These are phyloP conservation scores for Beroe ovata DNA, from an alignment of 37 sponge, comb jelly and placozoan genomes.

Conservation along the genomic window DNA sequence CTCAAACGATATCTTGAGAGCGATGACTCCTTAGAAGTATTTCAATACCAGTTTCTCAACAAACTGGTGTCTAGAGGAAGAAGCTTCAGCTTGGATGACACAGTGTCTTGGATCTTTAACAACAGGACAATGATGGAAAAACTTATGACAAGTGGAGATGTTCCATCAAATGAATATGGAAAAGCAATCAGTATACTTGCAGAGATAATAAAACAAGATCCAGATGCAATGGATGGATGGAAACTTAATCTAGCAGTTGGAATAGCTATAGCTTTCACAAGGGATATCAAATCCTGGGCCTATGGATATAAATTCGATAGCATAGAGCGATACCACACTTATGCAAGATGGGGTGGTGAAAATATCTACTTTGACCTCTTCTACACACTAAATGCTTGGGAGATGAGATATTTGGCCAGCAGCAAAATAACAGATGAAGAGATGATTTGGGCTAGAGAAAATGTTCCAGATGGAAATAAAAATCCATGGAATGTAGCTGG, in stretches of 20 bases:
- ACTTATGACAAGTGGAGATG: conserved; percentile 26
- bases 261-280: background rate
- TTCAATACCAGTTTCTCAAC: background rate
- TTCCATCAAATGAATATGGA: background rate
- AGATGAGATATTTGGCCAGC: conserved; percentile 8
- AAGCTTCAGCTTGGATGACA: background rate
- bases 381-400: background rate
- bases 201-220: background rate
- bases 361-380: background rate
- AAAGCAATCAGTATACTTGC: background rate
- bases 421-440: background rate
- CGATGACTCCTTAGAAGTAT: background rate
- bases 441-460: conserved; percentile 9
- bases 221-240: background rate
- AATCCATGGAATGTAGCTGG: background rate
- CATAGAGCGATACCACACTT: background rate
- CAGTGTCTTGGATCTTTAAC: background rate
- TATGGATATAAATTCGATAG: background rate
- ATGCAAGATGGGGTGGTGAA: background rate
- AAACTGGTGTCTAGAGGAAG: background rate
- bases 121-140: background rate
- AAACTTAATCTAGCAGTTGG: conserved; percentile 3
- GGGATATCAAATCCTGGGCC: background rate
- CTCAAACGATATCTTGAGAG: background rate
- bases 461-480: background rate